These are phyloP conservation scores for Apotomis turbidana DNA, from an alignment of 2,888 invertebrate species.

Conservation along the genomic window DNA sequence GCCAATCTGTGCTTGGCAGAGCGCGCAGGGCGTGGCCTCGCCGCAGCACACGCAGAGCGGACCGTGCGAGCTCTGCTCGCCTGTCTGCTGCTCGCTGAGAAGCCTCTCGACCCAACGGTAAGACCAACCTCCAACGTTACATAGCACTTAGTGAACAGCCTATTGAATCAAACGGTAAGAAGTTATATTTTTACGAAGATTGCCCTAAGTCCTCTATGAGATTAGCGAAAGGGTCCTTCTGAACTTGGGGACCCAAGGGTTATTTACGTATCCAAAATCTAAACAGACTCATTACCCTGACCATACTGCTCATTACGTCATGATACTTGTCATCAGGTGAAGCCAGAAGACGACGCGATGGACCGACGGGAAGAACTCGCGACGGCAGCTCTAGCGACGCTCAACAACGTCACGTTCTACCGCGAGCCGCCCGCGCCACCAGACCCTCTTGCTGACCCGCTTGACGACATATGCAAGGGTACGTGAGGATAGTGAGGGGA, in stretches of 20 bases:
- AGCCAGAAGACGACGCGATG: slow-evolving; percentile 49
- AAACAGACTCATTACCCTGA: background rate
- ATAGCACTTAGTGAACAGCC: background rate
- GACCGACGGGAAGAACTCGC: slow-evolving; percentile 88
- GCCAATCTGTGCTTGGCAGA: slow-evolving; percentile 93
- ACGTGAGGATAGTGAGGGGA: background rate
- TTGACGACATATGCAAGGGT: slow-evolving; percentile 88
- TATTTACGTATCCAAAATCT: too few relatives aligned
- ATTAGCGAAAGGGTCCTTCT: too few relatives aligned
- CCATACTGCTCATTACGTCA: background rate
- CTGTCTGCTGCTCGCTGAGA: slow-evolving; percentile 67
- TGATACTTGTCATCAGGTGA: slow-evolving; percentile 33
- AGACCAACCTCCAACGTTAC: background rate
- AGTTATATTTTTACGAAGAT: too few relatives aligned
- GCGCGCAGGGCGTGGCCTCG: slow-evolving; percentile 88
- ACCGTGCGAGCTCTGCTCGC: slow-evolving; percentile 63
- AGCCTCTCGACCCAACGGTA: slow-evolving; percentile 43
- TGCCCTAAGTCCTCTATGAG: too few relatives aligned
- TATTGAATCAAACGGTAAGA: too few relatives aligned
- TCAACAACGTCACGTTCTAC: slow-evolving; percentile 94
- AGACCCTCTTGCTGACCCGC: slow-evolving; percentile 88
- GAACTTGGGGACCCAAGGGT: too few relatives aligned
- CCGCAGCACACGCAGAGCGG: slow-evolving; percentile 73
- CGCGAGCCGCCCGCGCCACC: slow-evolving; percentile 72
- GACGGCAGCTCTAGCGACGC: slow-evolving; percentile 90